Conservation (phyloP, 2,888 invertebrate genomes). For the Cantharis flavilabris region DNA sequence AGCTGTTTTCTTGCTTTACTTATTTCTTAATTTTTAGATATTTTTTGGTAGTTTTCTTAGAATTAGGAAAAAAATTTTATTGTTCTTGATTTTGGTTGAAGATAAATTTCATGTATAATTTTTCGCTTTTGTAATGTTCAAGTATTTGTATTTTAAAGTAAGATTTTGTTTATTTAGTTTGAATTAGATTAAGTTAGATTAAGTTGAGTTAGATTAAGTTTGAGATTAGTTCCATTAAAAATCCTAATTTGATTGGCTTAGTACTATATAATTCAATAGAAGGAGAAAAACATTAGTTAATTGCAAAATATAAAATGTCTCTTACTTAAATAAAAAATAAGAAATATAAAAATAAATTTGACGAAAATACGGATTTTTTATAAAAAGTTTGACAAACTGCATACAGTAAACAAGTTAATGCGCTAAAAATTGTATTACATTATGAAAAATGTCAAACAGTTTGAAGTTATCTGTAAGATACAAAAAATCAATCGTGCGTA, state of each 20-base stretch:
- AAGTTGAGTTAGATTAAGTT: background rate
- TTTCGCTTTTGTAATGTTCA: no score
- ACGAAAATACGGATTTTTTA: background rate
- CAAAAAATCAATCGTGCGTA: background rate
- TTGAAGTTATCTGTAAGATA: background rate
- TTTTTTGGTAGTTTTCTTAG: no score
- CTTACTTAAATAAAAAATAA: background rate
- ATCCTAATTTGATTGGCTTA: background rate
- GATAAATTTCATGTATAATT: no score
- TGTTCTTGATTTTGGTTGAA: no score
- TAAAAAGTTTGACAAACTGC: background rate
- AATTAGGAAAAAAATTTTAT: no score
- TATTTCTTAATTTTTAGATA: no score
- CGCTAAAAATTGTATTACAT: no score
- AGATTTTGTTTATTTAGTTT: background rate
- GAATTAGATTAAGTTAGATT: background rate
- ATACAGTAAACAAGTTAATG: background rate
- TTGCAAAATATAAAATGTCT: background rate
- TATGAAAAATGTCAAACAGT: background rate
- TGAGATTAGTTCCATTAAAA: background rate
- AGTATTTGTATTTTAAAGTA: no score
- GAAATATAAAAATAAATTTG: background rate
- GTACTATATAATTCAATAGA: no score
- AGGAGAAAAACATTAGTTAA: background rate
- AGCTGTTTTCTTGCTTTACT: no score